These are phyloP conservation scores for Diplosoma virens DNA, from an alignment of 23 tunicate species.

Conservation along the genomic window DNA sequence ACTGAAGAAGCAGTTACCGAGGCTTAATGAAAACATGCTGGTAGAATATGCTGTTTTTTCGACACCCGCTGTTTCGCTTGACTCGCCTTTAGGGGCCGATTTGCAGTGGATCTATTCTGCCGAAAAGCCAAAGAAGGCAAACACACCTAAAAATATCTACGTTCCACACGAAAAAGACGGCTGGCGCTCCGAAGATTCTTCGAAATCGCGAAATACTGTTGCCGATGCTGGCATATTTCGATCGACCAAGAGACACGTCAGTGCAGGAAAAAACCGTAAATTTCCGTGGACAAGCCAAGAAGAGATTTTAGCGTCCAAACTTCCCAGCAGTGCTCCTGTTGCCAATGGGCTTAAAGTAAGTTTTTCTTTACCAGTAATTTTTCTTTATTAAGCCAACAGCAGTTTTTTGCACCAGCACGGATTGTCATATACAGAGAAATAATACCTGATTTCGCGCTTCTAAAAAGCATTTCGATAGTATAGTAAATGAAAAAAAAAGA, in stretches of 20 bases:
- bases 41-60: conserved; percentile 73
- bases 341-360: not conserved
- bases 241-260: conserved; percentile 38
- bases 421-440: too few species aligned
- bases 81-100: conserved; percentile 66
- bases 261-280: conserved; percentile 78
- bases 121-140: conserved; percentile 14
- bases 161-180: not conserved
- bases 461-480: too few species aligned
- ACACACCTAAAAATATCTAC: not conserved
- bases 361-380: too few species aligned
- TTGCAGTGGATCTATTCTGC: conserved; percentile 67
- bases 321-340: conserved; percentile 82
- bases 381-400: too few species aligned
- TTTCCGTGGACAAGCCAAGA: conserved; percentile 74
- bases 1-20: conserved; percentile 62
- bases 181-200: not conserved
- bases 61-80: conserved; percentile 11
- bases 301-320: conserved; percentile 3
- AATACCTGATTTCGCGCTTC: too few species aligned
- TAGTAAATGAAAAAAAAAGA: too few species aligned
- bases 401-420: too few species aligned
- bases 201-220: not conserved
- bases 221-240: not conserved
- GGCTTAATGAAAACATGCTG: conserved; percentile 53